Evolutionary conservation across 2,888 invertebrate genomes (phyloP).

Genomic region (Chaetoderma sp.): DNA sequence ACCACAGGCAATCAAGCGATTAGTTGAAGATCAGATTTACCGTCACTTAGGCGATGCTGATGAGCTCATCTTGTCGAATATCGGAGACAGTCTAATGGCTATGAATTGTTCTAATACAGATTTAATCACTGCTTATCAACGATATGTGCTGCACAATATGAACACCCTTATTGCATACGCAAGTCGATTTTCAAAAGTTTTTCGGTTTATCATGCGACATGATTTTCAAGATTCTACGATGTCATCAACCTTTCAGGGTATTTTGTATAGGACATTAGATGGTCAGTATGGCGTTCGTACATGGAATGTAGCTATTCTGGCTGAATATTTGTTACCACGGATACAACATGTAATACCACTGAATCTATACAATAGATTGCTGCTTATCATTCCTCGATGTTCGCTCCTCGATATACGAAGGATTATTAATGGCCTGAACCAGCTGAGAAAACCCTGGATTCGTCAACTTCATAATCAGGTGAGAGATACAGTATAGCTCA

Average conservation of each 20-base stretch:
- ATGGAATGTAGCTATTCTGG: constrained; percentile 24
- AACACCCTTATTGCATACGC: constrained; percentile 32
- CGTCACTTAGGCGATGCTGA: constrained; percentile 34
- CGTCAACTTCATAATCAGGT: constrained; percentile 31
- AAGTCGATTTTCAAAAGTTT: constrained; percentile 37
- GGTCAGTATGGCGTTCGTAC: constrained; percentile 25
- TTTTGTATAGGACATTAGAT: constrained; percentile 26
- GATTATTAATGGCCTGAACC: constrained; percentile 30
- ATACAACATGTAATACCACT: constrained; percentile 25
- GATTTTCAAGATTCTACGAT: background rate
- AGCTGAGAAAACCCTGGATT: constrained; percentile 28
- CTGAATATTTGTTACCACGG: constrained; percentile 29
- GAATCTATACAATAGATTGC: constrained; percentile 25
- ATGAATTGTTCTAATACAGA: constrained; percentile 27
- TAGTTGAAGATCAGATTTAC: constrained; percentile 12
- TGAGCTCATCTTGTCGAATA: constrained; percentile 38
- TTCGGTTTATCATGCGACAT: constrained; percentile 32
- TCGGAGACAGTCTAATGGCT: constrained; percentile 36
- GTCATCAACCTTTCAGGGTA: background rate
- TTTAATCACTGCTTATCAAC: constrained; percentile 30
- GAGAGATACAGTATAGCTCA: background rate
- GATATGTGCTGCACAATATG: constrained; percentile 30
- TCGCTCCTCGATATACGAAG: constrained; percentile 15
- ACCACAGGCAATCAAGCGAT: constrained; percentile 4
- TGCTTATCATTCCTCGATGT: constrained; percentile 30